These are phyloP conservation scores for Enteromius thamalakanensis DNA, from an alignment of 2,797 vertebrate genomes.

Conservation along the genomic window DNA sequence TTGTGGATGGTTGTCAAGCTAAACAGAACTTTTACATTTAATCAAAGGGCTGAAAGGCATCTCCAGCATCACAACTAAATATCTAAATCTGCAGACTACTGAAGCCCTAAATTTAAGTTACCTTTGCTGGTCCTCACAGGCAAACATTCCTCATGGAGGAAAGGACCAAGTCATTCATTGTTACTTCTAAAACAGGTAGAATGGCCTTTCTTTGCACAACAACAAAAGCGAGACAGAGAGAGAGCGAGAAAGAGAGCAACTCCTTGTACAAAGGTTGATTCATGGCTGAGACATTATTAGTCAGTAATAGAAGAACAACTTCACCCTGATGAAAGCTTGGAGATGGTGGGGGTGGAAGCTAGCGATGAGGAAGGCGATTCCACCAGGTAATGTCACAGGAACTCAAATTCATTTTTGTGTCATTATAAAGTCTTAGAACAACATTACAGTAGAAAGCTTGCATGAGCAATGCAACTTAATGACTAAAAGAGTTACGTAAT, in stretches of 20 bases:
- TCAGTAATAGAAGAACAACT: conserved; percentile 40
- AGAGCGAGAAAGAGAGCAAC: background rate
- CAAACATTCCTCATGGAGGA: conserved; percentile 59
- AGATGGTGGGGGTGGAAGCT: background rate
- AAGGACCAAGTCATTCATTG: conserved; percentile 57
- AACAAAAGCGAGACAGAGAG: conserved; percentile 22
- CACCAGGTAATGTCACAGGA: conserved; percentile 14
- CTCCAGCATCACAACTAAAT: conserved; percentile 6
- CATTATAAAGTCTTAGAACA: background rate
- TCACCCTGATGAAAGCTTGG: conserved; percentile 13
- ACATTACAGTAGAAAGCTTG: background rate
- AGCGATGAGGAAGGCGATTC: background rate
- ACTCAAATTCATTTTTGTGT: background rate
- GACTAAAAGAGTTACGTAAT: background rate
- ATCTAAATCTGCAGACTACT: conserved; percentile 16
- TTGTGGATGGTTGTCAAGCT: background rate
- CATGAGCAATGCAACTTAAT: background rate
- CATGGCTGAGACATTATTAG: conserved; percentile 46
- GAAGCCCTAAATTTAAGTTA: conserved; percentile 52
- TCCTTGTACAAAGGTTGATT: conserved; percentile 36
- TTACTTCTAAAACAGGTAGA: conserved; percentile 56
- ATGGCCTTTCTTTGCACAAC: conserved; percentile 57
- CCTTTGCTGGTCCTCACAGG: conserved; percentile 55
- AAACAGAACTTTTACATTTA: background rate
- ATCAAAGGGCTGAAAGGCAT: conserved; percentile 26